These are phyloP conservation scores for Talpa occidentalis DNA, from an alignment of 2,113 vertebrate species.

Conservation along the genomic window DNA sequence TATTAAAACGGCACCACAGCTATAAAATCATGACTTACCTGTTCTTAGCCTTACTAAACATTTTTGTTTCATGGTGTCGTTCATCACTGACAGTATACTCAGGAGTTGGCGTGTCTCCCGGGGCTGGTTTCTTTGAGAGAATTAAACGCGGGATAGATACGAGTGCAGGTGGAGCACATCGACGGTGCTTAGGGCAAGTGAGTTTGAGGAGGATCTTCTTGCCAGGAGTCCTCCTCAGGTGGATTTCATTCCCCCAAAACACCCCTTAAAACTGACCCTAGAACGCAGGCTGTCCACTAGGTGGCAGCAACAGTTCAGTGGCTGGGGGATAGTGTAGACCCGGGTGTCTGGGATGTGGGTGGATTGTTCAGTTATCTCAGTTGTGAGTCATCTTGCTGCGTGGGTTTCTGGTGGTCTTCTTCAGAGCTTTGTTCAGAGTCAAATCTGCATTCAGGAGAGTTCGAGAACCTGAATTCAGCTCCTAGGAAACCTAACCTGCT, in stretches of 20 bases:
- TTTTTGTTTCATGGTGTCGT: not conserved
- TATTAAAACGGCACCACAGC: not conserved
- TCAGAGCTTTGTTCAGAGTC: not conserved
- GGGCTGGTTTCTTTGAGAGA: not conserved
- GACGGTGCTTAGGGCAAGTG: not conserved
- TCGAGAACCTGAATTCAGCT: not conserved
- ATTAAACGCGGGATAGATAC: not conserved
- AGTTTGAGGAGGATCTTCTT: not conserved
- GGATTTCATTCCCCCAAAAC: not conserved
- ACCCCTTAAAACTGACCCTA: not conserved
- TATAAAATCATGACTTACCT: not conserved
- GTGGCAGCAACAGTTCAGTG: not conserved
- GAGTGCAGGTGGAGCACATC: not conserved
- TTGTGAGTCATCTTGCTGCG: not conserved
- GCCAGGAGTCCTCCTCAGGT: not conserved
- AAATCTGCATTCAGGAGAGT: not conserved
- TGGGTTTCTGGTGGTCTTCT: not conserved
- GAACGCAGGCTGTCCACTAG: conserved; percentile 35
- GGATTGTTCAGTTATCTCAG: not conserved
- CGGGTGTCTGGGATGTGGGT: no score
- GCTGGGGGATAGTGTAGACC: no score
- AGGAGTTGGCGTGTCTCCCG: not conserved
- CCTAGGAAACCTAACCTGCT: not conserved
- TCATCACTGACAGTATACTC: not conserved
- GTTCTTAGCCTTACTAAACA: not conserved